phyloP scores from a whole-genome alignment of 2,113 vertebrate species.

The Ochotona princeps region DNA sequence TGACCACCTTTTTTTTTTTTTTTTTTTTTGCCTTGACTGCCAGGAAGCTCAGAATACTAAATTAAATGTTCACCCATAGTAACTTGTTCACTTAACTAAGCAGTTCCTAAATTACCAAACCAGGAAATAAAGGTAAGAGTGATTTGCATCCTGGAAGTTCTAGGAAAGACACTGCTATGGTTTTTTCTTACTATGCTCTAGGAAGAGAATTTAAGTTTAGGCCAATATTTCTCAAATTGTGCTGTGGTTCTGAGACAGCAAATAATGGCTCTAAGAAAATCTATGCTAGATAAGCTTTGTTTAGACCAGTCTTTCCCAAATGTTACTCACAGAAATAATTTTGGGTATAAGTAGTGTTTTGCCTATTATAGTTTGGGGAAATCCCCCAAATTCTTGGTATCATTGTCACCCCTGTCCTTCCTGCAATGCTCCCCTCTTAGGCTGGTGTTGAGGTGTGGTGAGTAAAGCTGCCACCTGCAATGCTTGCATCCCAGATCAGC shows the following conservation, averaged over 20 bases:
- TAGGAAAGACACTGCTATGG: background rate
- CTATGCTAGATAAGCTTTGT: background rate
- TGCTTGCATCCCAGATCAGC: too few relatives aligned
- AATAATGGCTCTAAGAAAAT: background rate
- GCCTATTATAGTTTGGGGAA: conserved; percentile 37
- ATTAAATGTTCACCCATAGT: conserved; percentile 40
- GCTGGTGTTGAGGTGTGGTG: too few relatives aligned
- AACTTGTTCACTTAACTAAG: conserved; percentile 6
- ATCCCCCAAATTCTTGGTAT: background rate
- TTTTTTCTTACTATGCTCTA: conserved; percentile 3
- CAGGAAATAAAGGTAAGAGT: background rate
- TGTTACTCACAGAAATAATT: conserved; percentile 16
- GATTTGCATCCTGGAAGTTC: conserved; percentile 8
- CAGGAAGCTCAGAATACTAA: conserved; percentile 49
- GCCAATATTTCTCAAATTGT: conserved; percentile 27
- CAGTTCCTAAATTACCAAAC: conserved; percentile 48
- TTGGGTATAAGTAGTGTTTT: conserved; percentile 20
- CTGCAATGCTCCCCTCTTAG: background rate
- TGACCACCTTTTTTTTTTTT: background rate
- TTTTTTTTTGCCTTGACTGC: conserved; percentile 14
- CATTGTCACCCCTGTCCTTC: background rate
- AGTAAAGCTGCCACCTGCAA: too few relatives aligned
- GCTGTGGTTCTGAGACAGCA: background rate
- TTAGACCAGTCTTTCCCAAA: background rate
- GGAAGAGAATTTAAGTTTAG: conserved; percentile 31